A percentile compares a stretch with the other conserved stretches of the same genome.
These are phyloP conservation scores for Eulemur rubriventer DNA, from an alignment of 2,797 vertebrate genomes.

Conservation along the genomic window DNA sequence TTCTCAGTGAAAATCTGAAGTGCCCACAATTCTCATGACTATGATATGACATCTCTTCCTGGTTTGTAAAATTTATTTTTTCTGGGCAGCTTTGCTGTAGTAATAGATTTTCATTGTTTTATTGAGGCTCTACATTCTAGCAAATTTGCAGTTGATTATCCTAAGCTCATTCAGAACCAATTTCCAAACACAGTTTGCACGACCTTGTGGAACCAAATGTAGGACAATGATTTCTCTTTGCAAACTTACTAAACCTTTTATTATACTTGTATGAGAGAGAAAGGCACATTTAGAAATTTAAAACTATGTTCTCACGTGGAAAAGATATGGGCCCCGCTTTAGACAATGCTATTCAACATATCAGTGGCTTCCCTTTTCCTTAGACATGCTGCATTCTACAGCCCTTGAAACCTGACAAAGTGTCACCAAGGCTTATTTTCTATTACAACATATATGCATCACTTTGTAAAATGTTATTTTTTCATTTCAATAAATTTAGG, in stretches of 20 bases:
- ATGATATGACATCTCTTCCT: constrained; percentile 2
- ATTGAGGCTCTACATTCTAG: constrained; percentile 27
- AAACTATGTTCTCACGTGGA: not conserved
- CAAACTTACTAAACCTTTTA: constrained; percentile 42
- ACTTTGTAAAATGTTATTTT: not conserved
- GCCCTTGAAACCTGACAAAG: not conserved
- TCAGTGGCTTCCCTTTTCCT: not conserved
- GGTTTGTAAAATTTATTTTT: constrained; percentile 53
- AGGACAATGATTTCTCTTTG: constrained; percentile 44
- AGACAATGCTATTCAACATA: not conserved
- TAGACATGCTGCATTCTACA: not conserved
- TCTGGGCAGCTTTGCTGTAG: constrained; percentile 40
- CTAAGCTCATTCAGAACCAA: not conserved
- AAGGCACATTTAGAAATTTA: not conserved
- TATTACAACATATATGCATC: not conserved
- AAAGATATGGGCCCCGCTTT: not conserved
- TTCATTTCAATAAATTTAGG: not conserved
- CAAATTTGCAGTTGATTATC: constrained; percentile 62
- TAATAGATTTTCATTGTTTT: constrained; percentile 50
- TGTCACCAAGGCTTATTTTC: not conserved
- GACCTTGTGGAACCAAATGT: constrained; percentile 41
- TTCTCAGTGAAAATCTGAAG: constrained; percentile 16
- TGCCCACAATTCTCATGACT: constrained; percentile 11
- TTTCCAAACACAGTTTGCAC: constrained; percentile 1
- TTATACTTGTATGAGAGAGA: not conserved